Conservation (phyloP, 1,140 invertebrate genomes). For the Dendroctonus valens region DNA sequence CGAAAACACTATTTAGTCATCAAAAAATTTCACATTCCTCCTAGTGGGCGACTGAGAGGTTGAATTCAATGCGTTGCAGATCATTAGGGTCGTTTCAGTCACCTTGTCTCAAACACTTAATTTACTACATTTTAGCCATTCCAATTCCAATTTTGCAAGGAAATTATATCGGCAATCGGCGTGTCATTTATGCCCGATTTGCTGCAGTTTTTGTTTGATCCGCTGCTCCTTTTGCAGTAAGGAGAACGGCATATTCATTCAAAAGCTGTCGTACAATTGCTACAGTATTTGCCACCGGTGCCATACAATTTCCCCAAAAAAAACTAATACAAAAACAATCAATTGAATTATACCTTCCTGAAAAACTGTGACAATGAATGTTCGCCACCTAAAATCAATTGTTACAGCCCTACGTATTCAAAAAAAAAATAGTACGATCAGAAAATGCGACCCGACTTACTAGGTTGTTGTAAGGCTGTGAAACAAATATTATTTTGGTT, state of each 20-base stretch:
- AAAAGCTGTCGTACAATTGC: not conserved
- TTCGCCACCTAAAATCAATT: constrained; percentile 12
- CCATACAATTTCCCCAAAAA: constrained; percentile 2
- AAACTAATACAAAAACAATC: constrained; percentile 7
- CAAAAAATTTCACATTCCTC: too few species aligned
- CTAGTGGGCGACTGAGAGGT: not conserved
- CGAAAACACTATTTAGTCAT: too few species aligned
- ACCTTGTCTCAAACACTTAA: too few species aligned
- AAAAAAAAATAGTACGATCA: too few species aligned
- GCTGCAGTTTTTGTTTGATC: constrained; percentile 13
- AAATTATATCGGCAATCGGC: not conserved
- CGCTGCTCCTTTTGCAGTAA: constrained; percentile 18
- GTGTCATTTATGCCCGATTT: not conserved
- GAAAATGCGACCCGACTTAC: not conserved
- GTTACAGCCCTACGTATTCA: constrained; percentile 11
- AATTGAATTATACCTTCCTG: not conserved
- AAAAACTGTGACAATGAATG: constrained; percentile 24
- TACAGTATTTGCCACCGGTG: not conserved
- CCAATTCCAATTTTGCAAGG: not conserved
- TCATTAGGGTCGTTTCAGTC: too few species aligned
- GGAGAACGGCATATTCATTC: constrained; percentile 6
- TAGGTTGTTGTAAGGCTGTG: constrained; percentile 24
- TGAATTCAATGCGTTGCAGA: not conserved
- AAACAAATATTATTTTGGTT: constrained; percentile 19
- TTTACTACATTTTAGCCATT: not conserved